Evolutionary conservation across 1,140 invertebrate genomes (phyloP).

Genomic region (Batillaria attramentaria): DNA sequence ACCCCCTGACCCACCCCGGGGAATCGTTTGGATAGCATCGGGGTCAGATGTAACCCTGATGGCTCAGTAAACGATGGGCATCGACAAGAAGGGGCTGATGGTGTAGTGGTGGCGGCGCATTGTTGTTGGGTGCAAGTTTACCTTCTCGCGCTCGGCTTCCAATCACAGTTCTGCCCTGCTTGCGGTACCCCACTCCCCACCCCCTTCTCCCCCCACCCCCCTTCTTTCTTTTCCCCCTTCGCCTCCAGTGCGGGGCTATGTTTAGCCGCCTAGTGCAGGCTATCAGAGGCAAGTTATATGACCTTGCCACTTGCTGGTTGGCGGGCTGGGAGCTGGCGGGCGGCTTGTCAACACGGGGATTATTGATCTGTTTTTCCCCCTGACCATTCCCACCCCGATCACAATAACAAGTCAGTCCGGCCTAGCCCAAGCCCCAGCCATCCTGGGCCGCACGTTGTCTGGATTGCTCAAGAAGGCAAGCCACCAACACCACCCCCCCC

Average conservation of each 20-base stretch:
- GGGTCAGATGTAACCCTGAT: no score
- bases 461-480: not conserved
- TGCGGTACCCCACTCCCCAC: no score
- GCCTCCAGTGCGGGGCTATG: not conserved
- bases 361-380: slow-evolving; percentile 6
- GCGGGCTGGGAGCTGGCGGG: not conserved
- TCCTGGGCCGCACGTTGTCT: not conserved
- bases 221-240: not conserved
- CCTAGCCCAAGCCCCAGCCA: not conserved
- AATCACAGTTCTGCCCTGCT: no score
- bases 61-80: no score
- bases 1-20: no score
- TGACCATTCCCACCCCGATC: slow-evolving; percentile 7
- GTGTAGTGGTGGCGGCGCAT: no score
- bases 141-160: no score
- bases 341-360: not conserved
- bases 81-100: no score
- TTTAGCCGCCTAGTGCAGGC: not conserved
- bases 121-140: no score
- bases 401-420: slow-evolving; percentile 6
- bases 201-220: not conserved
- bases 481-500: not conserved
- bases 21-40: no score
- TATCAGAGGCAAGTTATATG: not conserved
- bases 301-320: not conserved